These are phyloP conservation scores for Seladonia tumulorum DNA, from an alignment of 2,888 invertebrate genomes.

Conservation along the genomic window DNA sequence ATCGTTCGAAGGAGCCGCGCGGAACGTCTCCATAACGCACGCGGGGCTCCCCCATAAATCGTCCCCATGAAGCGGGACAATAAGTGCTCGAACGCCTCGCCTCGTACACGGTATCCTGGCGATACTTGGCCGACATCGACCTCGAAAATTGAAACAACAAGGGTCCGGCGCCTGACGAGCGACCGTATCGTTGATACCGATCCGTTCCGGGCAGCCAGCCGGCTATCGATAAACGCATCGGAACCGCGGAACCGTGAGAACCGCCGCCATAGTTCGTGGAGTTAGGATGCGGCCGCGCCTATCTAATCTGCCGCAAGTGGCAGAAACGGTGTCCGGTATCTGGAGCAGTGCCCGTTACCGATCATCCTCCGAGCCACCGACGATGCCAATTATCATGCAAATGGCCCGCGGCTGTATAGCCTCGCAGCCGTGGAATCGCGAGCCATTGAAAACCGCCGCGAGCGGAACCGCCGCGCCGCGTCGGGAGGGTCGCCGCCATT, in stretches of 20 bases:
- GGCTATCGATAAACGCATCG: constrained; percentile 55
- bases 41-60: constrained; percentile 28
- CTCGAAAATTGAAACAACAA: constrained; percentile 53
- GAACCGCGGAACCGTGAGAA: constrained; percentile 58
- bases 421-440: constrained; percentile 59
- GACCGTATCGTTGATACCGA: constrained; percentile 44
- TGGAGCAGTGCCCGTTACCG: constrained; percentile 48
- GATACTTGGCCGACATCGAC: constrained; percentile 34
- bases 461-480: constrained; percentile 57
- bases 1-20: background rate
- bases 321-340: constrained; percentile 59
- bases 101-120: constrained; percentile 28
- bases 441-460: constrained; percentile 70
- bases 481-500: constrained; percentile 71
- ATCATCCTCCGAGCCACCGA: constrained; percentile 40
- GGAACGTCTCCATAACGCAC: constrained; percentile 38
- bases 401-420: constrained; percentile 55
- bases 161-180: constrained; percentile 22
- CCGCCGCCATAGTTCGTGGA: constrained; percentile 16
- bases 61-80: constrained; percentile 34
- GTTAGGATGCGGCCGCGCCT: constrained; percentile 1
- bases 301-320: constrained; percentile 42
- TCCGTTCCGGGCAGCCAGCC: constrained; percentile 36
- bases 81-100: constrained; percentile 26
- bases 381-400: constrained; percentile 73